Evolutionary conservation across 2,888 invertebrate species (phyloP).

Genomic region (Liopterus haemorrhoidalis): DNA sequence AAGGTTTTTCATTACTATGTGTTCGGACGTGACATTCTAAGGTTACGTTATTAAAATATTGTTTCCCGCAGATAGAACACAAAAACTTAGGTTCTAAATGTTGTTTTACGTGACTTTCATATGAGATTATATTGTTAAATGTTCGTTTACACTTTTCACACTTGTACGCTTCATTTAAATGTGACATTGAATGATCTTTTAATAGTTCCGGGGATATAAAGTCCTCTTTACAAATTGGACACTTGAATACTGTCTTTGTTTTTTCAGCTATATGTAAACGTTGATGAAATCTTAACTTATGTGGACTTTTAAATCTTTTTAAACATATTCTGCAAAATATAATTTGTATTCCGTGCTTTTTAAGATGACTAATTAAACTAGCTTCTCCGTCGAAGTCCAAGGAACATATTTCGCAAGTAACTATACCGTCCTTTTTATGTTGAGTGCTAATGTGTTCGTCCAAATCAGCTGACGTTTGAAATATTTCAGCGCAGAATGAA

Average conservation of each 20-base stretch:
- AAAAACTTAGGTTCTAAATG: slow-evolving; percentile 29
- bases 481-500: slow-evolving; percentile 32
- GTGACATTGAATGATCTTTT: slow-evolving; percentile 29
- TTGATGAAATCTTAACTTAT: slow-evolving; percentile 16
- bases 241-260: slow-evolving; percentile 18
- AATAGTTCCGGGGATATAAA: slow-evolving; percentile 31
- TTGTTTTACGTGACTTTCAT: slow-evolving; percentile 28
- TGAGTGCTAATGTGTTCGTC: slow-evolving; percentile 27
- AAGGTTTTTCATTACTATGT: slow-evolving; percentile 31
- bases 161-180: slow-evolving; percentile 29
- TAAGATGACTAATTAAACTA: slow-evolving; percentile 24
- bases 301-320: slow-evolving; percentile 10
- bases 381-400: slow-evolving; percentile 12
- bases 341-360: slow-evolving; percentile 22
- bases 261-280: slow-evolving; percentile 11
- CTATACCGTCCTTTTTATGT: slow-evolving; percentile 16
- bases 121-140: slow-evolving; percentile 29
- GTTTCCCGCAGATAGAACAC: slow-evolving; percentile 35
- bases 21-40: slow-evolving; percentile 34
- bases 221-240: slow-evolving; percentile 34
- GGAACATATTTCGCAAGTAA: slow-evolving; percentile 27
- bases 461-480: slow-evolving; percentile 30
- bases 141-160: slow-evolving; percentile 30
- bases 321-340: slow-evolving; percentile 17
- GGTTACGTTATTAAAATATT: slow-evolving; percentile 31